Base-by-base conservation (phyloP, 2,113 vertebrate species). In the Xenopus borealis region DNA sequence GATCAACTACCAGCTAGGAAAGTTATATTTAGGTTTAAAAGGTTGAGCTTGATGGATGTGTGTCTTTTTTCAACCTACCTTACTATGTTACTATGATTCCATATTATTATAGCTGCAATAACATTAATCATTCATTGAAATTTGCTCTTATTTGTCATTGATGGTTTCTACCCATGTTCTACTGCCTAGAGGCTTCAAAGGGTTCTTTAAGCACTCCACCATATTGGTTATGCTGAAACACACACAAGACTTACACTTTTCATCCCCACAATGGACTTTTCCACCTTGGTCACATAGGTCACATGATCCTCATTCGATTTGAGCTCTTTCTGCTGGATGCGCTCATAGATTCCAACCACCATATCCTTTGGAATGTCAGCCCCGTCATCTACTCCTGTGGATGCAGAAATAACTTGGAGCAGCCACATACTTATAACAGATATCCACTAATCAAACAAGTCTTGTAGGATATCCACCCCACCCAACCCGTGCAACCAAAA, bases 301-400 rank as follows among this genome's bases (percentile, higher is more conserved):
- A 98, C 97, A 0, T 99, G 97, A 81, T 99, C 97, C 75, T 99
- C 97, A 23, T 99, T 98, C 78, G 97, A 98, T 78, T 95, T 96
- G 3, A 99, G 92, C 81, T 99, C 97, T 75, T 95, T 93, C 86
- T 95, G 97, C 81, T 98, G 97, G 79, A 99, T 99, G 65, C 97
- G 91, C 65, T 99, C 97, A 0, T 99, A 99, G 85, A 99, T 99
- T 62, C 97, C 97, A 4, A 95, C 93, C 57, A 99, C 96, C 91
- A 97, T 93, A 64, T 98, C 97, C 72, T 96, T 91, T 61, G 97
- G 97, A 80, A 99, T 99, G 85, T 99, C 97, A 1, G 95, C 97
- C 3, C 97, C 97, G 0, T 99, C 97, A 0, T 99, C 97, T 80
- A 99, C 97, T 79, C 97, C 97, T 99, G 70, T 2, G 55, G 55